Conservation (phyloP, 2,797 vertebrate species). For the Parotocinclus haroldoi region DNA sequence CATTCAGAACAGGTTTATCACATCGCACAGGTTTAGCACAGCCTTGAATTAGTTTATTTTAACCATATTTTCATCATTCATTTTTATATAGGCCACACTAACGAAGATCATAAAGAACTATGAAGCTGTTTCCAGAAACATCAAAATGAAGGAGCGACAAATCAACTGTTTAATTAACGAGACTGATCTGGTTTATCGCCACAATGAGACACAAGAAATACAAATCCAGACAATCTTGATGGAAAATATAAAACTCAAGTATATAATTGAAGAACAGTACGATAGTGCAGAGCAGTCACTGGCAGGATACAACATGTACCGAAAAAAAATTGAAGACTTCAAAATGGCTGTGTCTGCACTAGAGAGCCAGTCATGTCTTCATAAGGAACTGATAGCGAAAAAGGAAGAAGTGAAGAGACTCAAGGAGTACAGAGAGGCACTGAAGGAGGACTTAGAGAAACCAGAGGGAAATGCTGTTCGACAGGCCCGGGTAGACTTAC, state of each 20-base stretch:
- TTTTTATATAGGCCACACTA: slow-evolving; percentile 51
- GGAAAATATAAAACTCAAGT: slow-evolving; percentile 52
- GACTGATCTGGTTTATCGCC: slow-evolving; percentile 44
- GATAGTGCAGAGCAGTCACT: slow-evolving; percentile 26
- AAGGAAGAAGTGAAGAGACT: slow-evolving; percentile 49
- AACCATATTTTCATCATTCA: background rate
- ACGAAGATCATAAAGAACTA: slow-evolving; percentile 40
- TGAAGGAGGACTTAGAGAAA: slow-evolving; percentile 59
- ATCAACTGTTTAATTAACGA: slow-evolving; percentile 49
- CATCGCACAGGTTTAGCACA: too few species aligned
- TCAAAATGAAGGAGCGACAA: slow-evolving; percentile 49
- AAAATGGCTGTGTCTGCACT: slow-evolving; percentile 40
- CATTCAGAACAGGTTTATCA: slow-evolving; percentile 56
- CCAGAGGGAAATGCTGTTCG: slow-evolving; percentile 52
- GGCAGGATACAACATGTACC: slow-evolving; percentile 48
- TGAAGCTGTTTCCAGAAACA: slow-evolving; percentile 32
- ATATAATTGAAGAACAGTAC: slow-evolving; percentile 45
- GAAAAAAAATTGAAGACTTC: slow-evolving; percentile 60
- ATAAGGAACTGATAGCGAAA: slow-evolving; percentile 58
- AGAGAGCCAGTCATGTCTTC: slow-evolving; percentile 44
- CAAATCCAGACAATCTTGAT: slow-evolving; percentile 34
- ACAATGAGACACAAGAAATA: slow-evolving; percentile 26
- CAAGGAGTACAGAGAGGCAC: slow-evolving; percentile 50
- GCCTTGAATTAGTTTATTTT: background rate
- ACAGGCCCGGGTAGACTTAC: slow-evolving; percentile 55